Evolutionary conservation across 2,113 vertebrate species (phyloP).

Genomic region (Phylloscopus trochilus): DNA sequence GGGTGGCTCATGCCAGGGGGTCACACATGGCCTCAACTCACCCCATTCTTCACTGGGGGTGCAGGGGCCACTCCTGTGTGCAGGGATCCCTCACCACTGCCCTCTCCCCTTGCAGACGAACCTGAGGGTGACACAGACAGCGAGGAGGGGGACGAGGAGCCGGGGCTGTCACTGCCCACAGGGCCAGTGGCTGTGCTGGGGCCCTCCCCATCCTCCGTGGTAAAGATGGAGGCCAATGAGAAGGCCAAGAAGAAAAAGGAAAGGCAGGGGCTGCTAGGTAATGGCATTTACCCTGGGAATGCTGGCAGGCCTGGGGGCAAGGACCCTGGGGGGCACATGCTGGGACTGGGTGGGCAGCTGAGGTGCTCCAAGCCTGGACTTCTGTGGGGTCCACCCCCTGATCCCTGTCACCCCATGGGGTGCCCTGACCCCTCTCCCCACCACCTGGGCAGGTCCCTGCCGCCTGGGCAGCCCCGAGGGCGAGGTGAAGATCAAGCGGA

Average conservation of each 20-base stretch:
- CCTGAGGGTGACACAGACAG: constrained; percentile 80
- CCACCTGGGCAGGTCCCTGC: constrained; percentile 76
- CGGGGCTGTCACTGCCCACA: constrained; percentile 40
- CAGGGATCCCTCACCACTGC: accelerated
- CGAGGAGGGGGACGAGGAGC: constrained; percentile 76
- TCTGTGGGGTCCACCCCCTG: neutral
- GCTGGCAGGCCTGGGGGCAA: accelerated
- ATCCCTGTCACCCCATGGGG: neutral
- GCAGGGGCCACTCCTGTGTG: neutral
- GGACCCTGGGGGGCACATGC: accelerated
- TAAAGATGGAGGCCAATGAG: constrained; percentile 96
- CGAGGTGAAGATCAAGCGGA: constrained; percentile 90
- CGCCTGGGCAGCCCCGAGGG: constrained; percentile 79
- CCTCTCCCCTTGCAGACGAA: neutral
- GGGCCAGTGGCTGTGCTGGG: constrained; percentile 74
- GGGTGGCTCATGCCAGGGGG: neutral
- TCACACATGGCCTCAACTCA: neutral
- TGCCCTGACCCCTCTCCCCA: neutral
- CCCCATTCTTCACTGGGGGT: neutral
- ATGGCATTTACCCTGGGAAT: neutral
- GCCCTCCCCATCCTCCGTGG: constrained; percentile 90
- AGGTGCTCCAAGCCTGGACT: neutral
- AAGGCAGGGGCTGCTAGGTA: constrained; percentile 91
- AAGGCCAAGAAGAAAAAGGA: constrained; percentile 97
- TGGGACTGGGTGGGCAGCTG: neutral